A percentile compares a stretch with the other conserved stretches of the same genome.
These are phyloP conservation scores for Sturmia bella DNA, from an alignment of 2,888 invertebrate species.

Conservation along the genomic window DNA sequence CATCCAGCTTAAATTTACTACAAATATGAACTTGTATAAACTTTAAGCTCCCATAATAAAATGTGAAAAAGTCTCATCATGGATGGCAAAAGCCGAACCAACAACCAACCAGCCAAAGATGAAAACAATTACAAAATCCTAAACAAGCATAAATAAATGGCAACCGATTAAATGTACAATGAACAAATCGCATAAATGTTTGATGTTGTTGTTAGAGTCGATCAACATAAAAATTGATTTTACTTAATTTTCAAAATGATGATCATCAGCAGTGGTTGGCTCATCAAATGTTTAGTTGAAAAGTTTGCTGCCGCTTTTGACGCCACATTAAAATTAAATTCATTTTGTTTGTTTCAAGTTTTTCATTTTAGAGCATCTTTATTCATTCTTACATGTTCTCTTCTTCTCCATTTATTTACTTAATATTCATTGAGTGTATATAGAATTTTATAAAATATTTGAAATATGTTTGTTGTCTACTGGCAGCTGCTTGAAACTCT, in stretches of 20 bases:
- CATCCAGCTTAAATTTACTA: slow-evolving; percentile 33
- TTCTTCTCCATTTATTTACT: slow-evolving; percentile 4
- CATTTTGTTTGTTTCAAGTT: slow-evolving; percentile 43
- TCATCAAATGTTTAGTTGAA: slow-evolving; percentile 19
- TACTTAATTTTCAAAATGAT: slow-evolving; percentile 3
- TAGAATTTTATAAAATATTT: slow-evolving; percentile 45
- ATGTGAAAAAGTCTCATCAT: slow-evolving; percentile 54
- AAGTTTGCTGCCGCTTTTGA: slow-evolving; percentile 31
- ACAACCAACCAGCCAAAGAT: slow-evolving; percentile 16
- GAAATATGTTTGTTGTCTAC: slow-evolving; percentile 27
- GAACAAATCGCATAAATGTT: slow-evolving; percentile 46
- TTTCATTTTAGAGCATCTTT: slow-evolving; percentile 27
- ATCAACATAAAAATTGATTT: slow-evolving; percentile 12
- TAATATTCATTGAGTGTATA: slow-evolving; percentile 41
- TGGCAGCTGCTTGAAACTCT: slow-evolving; percentile 6
- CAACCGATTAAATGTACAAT: slow-evolving; percentile 52
- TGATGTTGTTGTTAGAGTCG: slow-evolving; percentile 22
- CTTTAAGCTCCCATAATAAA: slow-evolving; percentile 50
- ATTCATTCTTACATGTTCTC: too few relatives aligned
- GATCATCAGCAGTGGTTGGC: slow-evolving; percentile 14
- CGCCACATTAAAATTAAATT: slow-evolving; percentile 46
- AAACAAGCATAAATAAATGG: slow-evolving; percentile 64
- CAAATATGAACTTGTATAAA: slow-evolving; percentile 49
- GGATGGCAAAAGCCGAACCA: slow-evolving; percentile 35
- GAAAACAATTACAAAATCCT: slow-evolving; percentile 58